Evolutionary conservation across 23 tunicate species (phyloP).

Genomic region (Oikopleura vanhoeffeni): DNA sequence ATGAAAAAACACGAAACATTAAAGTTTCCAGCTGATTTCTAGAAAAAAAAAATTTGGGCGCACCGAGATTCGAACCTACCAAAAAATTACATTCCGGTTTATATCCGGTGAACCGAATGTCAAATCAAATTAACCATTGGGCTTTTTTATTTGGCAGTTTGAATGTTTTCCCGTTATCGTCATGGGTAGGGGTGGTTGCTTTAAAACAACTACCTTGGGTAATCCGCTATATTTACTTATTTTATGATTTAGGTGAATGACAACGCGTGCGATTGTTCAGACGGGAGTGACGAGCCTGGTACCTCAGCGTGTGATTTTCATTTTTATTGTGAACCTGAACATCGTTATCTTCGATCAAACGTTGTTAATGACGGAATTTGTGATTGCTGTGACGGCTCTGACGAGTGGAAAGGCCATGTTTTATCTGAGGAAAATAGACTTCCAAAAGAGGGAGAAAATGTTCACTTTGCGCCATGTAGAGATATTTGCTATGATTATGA

Average conservation of each 20-base stretch:
- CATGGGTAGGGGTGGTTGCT: too few species aligned
- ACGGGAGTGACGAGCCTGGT: conserved; percentile 15
- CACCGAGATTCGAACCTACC: too few species aligned
- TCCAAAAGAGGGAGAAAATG: neutral
- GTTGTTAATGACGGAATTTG: neutral
- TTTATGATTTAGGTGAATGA: neutral
- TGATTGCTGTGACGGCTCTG: conserved; percentile 8
- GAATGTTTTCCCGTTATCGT: too few species aligned
- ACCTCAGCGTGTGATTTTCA: conserved; percentile 15
- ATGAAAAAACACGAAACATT: too few species aligned
- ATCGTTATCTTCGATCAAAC: neutral
- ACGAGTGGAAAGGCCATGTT: neutral
- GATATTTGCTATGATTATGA: conserved; percentile 13
- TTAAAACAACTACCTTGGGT: too few species aligned
- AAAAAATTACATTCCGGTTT: too few species aligned
- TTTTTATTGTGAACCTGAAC: conserved; percentile 96
- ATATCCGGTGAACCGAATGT: too few species aligned
- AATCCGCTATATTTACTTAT: too few species aligned
- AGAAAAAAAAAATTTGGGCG: too few species aligned
- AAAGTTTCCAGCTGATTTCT: too few species aligned
- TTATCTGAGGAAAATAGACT: conserved; percentile 1
- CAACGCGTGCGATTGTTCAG: neutral
- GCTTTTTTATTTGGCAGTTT: too few species aligned
- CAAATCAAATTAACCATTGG: too few species aligned
- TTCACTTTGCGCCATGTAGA: neutral